A percentile compares a stretch with the other conserved stretches of the same genome.
phyloP scores from a whole-genome alignment of 2,888 invertebrate genomes.

The Palloptera scutellata region DNA sequence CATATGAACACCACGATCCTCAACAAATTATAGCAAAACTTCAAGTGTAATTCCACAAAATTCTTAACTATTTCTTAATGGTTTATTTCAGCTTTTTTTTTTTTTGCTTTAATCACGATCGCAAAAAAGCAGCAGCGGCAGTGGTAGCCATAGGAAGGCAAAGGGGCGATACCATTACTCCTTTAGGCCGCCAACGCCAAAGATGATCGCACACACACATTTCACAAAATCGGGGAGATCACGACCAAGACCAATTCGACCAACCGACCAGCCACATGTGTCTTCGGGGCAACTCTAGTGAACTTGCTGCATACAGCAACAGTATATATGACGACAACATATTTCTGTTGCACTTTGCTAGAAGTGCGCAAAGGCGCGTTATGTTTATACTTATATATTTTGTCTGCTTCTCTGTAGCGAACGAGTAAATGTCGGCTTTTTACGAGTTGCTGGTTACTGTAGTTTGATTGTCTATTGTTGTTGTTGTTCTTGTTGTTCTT shows the following conservation, averaged over 20 bases:
- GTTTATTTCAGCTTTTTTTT: not conserved
- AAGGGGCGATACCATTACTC: too few species aligned
- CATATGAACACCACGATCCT: not conserved
- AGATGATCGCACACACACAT: not conserved
- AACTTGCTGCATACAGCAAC: not conserved
- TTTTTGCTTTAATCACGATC: too few species aligned
- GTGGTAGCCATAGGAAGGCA: too few species aligned
- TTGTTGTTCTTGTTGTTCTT: not conserved
- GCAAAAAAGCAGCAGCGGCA: not conserved
- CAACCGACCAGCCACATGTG: not conserved
- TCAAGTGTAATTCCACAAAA: conserved; percentile 9
- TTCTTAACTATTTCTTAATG: conserved; percentile 5
- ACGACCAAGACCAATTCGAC: conserved; percentile 5
- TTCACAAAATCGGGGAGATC: conserved; percentile 12
- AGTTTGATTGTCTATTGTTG: not conserved
- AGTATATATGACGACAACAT: too few species aligned
- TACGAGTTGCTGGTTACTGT: not conserved
- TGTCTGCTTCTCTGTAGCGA: too few species aligned
- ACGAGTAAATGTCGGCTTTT: not conserved
- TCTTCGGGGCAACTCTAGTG: not conserved
- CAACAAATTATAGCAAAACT: conserved; percentile 30
- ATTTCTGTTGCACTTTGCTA: not conserved
- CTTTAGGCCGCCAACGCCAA: not conserved
- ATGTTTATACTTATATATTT: too few species aligned
- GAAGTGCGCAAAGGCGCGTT: not conserved